Conservation (phyloP, 2,113 vertebrate genomes). For the Diglossa brunneiventris region DNA sequence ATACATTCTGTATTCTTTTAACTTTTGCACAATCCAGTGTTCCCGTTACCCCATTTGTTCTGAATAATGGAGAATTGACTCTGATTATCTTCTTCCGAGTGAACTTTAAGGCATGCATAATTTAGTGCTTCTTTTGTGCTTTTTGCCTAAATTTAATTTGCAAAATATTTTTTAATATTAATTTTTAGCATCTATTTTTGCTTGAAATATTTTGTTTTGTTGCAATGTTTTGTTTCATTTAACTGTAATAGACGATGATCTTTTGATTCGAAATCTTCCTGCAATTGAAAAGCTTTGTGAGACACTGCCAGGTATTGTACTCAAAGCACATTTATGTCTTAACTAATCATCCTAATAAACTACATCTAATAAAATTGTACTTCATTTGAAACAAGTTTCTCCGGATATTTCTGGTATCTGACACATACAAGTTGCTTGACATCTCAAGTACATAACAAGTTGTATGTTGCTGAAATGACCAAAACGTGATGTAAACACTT, state of each 20-base stretch:
- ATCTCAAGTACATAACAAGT: not conserved
- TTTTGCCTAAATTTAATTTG: slow-evolving; percentile 25
- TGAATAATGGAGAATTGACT: not conserved
- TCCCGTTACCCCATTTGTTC: not conserved
- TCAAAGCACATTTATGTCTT: slow-evolving; percentile 53
- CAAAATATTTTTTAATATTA: not conserved
- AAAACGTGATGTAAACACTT: not conserved
- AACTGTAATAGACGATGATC: slow-evolving; percentile 84
- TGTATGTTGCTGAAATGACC: slow-evolving; percentile 45
- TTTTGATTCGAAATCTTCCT: slow-evolving; percentile 85
- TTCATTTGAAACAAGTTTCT: slow-evolving; percentile 32
- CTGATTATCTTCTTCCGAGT: not conserved
- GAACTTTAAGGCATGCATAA: not conserved
- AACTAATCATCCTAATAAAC: slow-evolving; percentile 66
- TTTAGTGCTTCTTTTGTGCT: not conserved
- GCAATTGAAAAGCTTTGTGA: slow-evolving; percentile 89
- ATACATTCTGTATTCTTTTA: not conserved
- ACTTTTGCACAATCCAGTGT: not conserved
- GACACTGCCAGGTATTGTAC: slow-evolving; percentile 84
- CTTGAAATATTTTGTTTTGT: slow-evolving; percentile 68
- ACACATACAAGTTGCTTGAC: slow-evolving; percentile 27
- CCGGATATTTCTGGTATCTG: slow-evolving; percentile 32
- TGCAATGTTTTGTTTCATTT: slow-evolving; percentile 73
- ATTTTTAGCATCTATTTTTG: slow-evolving; percentile 45
- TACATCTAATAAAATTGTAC: slow-evolving; percentile 22